A percentile compares a stretch with the other conserved stretches of the same genome.
Conservation (phyloP, 2,113 vertebrate species). For the Gadus chalcogrammus region DNA sequence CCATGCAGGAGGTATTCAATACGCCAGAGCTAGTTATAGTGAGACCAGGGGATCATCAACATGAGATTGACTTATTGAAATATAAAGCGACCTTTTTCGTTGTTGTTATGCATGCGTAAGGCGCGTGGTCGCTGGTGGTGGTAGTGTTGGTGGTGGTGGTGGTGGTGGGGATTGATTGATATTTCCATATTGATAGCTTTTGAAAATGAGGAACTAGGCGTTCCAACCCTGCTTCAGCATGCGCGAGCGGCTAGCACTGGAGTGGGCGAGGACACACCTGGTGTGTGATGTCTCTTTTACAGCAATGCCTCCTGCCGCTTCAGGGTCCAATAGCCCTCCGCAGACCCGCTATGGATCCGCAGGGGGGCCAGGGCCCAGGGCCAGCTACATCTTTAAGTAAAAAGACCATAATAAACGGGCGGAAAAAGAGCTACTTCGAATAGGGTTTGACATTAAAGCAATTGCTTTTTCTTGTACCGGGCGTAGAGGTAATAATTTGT, state of each 20-base stretch:
- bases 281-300: slow-evolving; percentile 28
- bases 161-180: slow-evolving; percentile 39
- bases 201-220: slow-evolving; percentile 40
- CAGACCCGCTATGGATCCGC: not conserved
- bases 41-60: slow-evolving; percentile 41
- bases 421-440: not conserved
- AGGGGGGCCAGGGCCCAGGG: too few relatives aligned
- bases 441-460: slow-evolving; percentile 44
- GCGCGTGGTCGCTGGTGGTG: not conserved
- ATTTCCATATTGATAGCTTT: slow-evolving; percentile 58
- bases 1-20: slow-evolving; percentile 50
- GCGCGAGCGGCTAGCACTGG: slow-evolving; percentile 11
- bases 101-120: too few relatives aligned
- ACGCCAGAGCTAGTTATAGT: slow-evolving; percentile 57
- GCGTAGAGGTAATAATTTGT: slow-evolving; percentile 32
- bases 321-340: slow-evolving; percentile 17
- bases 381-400: too few relatives aligned
- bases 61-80: slow-evolving; percentile 36
- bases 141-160: slow-evolving; percentile 5
- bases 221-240: not conserved
- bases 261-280: slow-evolving; percentile 11
- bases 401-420: not conserved
- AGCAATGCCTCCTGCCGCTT: slow-evolving; percentile 7
- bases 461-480: slow-evolving; percentile 41
- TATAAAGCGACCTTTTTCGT: not conserved